phyloP scores from a whole-genome alignment of 2,888 invertebrate genomes.

The Monochamus alternatus region DNA sequence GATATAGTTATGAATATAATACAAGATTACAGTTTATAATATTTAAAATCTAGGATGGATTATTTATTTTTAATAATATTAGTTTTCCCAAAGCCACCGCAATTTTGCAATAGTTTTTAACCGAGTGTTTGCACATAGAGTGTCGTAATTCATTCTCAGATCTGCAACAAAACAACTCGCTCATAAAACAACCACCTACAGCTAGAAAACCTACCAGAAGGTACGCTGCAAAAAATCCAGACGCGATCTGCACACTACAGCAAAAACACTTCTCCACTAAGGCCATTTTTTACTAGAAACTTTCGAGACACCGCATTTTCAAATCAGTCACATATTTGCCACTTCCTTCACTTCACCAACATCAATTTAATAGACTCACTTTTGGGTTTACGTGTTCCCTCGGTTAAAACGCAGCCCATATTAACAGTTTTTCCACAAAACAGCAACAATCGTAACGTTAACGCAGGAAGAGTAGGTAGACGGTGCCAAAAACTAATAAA shows the following conservation, averaged over 20 bases:
- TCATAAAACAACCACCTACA: neutral
- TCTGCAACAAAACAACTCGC: neutral
- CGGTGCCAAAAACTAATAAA: conserved; percentile 38
- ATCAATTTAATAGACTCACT: neutral
- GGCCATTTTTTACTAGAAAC: conserved; percentile 64
- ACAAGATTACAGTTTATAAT: no score
- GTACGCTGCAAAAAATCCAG: conserved; percentile 71
- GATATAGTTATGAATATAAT: no score
- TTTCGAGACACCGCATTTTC: conserved; percentile 40
- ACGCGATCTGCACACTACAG: conserved; percentile 71
- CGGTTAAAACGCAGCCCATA: neutral
- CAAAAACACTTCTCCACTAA: conserved; percentile 70
- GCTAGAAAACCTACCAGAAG: conserved; percentile 66
- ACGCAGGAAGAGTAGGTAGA: conserved; percentile 28
- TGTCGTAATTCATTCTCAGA: neutral
- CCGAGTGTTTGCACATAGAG: neutral
- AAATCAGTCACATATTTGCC: conserved; percentile 34
- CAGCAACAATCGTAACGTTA: conserved; percentile 7
- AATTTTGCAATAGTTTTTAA: neutral
- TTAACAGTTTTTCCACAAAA: conserved; percentile 2
- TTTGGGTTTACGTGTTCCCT: neutral
- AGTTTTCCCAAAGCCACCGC: neutral
- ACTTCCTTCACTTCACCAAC: conserved; percentile 15
- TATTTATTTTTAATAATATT: no score
- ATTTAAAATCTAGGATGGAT: no score